Conservation (phyloP, 1,140 invertebrate genomes). For the Diorhabda sublineata region DNA sequence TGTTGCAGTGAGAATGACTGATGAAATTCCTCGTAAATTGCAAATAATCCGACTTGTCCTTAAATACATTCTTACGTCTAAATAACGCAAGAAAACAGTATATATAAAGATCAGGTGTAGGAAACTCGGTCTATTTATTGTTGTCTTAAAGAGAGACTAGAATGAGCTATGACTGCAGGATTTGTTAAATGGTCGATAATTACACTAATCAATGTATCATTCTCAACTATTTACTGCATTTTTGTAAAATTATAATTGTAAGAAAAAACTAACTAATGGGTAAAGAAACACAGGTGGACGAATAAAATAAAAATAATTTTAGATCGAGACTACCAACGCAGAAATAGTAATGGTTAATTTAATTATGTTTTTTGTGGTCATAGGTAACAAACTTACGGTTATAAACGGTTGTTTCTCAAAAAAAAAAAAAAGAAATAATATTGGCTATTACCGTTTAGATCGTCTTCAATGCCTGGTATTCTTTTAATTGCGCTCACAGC, state of each 20-base stretch:
- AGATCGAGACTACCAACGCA: conserved; percentile 14
- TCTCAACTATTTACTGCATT: conserved; percentile 34
- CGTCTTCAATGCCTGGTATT: conserved; percentile 3
- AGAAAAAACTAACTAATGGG: conserved; percentile 10
- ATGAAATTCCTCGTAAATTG: conserved; percentile 16
- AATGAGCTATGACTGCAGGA: conserved; percentile 20
- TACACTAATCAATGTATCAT: conserved; percentile 20
- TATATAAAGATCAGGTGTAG: conserved; percentile 22
- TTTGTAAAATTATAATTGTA: conserved; percentile 32
- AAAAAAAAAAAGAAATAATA: neutral
- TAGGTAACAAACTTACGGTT: conserved; percentile 4
- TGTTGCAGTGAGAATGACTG: conserved; percentile 8
- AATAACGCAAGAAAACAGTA: conserved; percentile 17
- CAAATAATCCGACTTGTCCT: conserved; percentile 15
- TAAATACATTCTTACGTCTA: conserved; percentile 15
- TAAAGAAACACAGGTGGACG: conserved; percentile 24
- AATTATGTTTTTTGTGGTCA: conserved; percentile 16
- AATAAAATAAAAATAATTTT: conserved; percentile 20
- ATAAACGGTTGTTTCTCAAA: neutral
- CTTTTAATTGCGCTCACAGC: too few relatives aligned
- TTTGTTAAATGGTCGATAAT: conserved; percentile 29
- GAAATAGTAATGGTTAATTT: conserved; percentile 20
- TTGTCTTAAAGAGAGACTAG: conserved; percentile 16
- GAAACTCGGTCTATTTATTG: conserved; percentile 22
- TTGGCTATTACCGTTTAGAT: conserved; percentile 3